Evolutionary conservation across 2,888 invertebrate genomes (phyloP), one percentile per base, ranked within the genome.

Genomic region (Morinoia aosen): DNA sequence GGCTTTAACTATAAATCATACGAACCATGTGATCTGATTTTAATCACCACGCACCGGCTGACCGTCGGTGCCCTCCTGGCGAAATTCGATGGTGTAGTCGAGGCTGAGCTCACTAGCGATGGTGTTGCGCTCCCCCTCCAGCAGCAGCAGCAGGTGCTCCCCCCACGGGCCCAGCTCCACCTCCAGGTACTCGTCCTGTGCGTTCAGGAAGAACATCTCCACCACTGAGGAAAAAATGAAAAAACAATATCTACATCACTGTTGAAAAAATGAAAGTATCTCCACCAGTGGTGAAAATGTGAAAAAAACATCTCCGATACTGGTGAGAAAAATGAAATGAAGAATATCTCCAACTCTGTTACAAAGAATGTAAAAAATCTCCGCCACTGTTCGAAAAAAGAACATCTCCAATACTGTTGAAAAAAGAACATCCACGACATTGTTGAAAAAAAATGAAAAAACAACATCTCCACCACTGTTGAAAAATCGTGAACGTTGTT

Each of bases 121-220:
- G 95, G 95, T 88, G 90, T 96, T 96, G 33, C 96, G 95, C 33
- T 76, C 95, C 5, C 95, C 96, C 76, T 95, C 95, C 25, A 96
- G 95, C n/a, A 96, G 94, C 33, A 96, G 96, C 61, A 96, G 91
- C 57, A 96, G 95, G 94, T 96, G 96, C 90, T 96, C 95, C 25
- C 96, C 96, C 95, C 95, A 96, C 7, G 96, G 96, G 3, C 96
- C 96, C 48, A 96, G 39, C 95, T 96, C 96, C 64, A 96, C 96
- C 95, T 96, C 96, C n/a, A 96, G 95, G 94, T 96, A 96, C 90
- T 96, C 95, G 40, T 96, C 95, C 5, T 95, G 95, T 57, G 96
- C 96, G 61, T 96, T 96, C 58, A 96, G 95, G 95, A 96, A 96
- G 96, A 96, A 96, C 95, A 96, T 96, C 58, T 96, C 96, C 64